Base-by-base conservation (phyloP, 2,797 vertebrate species). In the Borostomias antarcticus region DNA sequence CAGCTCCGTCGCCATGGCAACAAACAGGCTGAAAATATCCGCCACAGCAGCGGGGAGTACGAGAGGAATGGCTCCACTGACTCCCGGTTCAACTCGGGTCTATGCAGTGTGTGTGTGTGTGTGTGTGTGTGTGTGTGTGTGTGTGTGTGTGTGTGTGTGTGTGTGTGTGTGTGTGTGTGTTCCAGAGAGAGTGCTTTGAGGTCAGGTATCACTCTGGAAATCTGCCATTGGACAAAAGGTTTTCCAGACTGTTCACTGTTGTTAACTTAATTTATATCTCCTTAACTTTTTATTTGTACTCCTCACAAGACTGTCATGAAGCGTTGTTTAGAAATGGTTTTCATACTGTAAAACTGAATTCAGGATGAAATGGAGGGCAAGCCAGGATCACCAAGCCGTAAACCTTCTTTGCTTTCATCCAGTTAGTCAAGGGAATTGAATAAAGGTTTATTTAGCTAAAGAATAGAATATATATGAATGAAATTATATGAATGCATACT, bases 401-500 rank as follows among this genome's bases (percentile, higher is more conserved):
- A 77, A 80, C 71, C 63, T 60, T 68, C 59, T 75, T 83, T 69
- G 58, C 73, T 85, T 84, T 86, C 77, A 85, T 89, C 79, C 75
- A 51, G 71, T 62, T n/a, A 77, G 75, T 87, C 83, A 86, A 89
- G 87, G 89, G 88, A 87, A 83, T 79, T 82, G 75, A 69, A 62
- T 68, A 71, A 75, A 67, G 57, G 74, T 86, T 84, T 87, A 91
- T 91, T 89, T 91, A 90, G 85, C 79, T 91, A 89, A 88, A 85
- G 72, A 86, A 86, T 75, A 82, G 40, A 64, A 58, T 58, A 59
- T 57, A 61, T 66, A 84, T 79, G 81, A 87, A 82, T 86, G 80
- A 81, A 82, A 85, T 72, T 87, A 77, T 89, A 84, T 86, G 85
- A 87, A 86, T 90, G 88, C 88, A 88, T 89, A 90, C 88, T 92